Evolutionary conservation across 1,140 invertebrate species (phyloP), one percentile per base, ranked within the genome.

Genomic region (Philotrypesis tridentata): DNA sequence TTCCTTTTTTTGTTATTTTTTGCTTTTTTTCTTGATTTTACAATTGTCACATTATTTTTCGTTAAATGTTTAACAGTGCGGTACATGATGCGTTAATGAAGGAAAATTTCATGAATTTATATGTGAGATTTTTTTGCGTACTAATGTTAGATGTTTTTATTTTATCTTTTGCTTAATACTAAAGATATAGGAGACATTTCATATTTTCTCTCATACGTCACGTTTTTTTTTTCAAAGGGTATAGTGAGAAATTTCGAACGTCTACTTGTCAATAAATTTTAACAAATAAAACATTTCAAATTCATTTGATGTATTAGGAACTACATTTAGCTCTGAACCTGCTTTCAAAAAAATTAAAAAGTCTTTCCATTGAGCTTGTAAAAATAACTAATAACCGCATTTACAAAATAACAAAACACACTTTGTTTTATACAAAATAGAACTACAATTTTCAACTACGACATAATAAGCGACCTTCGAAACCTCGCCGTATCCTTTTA

Each of bases 31-130:
- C 12, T 73, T 29, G 43, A 23, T 23, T 40, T 37, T n/a, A 11
- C 0, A 17, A 27, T 25, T 5, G 17, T 40, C 12, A 21, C 5
- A 27, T 43, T 40, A 4, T 61, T 61, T 60, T 71, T n/a, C 1
- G 25, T 37, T 71, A n/a, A 65, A 40, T 23, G 25, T 55, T 31
- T 73, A 74, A 74, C 65, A 74, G 60, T 67, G 71, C 67, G n/a
- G 31, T 65, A 43, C 5, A 48, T 11, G 4, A 73, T 80, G 12
- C 17, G 23, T 63, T 14, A 5, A 67, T 77, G 29, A 77, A 43
- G 40, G 33, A 29, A 77, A 65, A 27, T 65, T 63, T 63, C 17
- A 27, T 25, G 60, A 25, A 40, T 78, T 70, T 9, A 60, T 29
- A 27, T 27, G 11, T 33, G n/a, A 70, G 21, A 79, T 60, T 27